A percentile compares a stretch with the other conserved stretches of the same genome.
Conservation (phyloP, 2,797 vertebrate species). For the Takifugu ocellatus region DNA sequence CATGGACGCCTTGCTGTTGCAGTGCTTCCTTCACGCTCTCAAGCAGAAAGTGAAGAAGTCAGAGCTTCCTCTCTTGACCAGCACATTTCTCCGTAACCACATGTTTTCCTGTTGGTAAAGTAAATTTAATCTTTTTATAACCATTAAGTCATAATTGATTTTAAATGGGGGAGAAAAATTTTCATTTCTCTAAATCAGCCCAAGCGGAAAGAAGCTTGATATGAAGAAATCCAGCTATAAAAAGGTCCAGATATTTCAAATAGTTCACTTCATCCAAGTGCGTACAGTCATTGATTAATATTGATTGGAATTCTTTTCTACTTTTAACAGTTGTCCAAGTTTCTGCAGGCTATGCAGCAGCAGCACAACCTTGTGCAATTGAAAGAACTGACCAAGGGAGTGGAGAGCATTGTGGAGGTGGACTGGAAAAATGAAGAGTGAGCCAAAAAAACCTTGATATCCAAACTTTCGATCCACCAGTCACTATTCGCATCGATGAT, state of each 20-base stretch:
- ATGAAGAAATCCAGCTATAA: slow-evolving; percentile 97
- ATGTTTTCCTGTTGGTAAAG: slow-evolving; percentile 93
- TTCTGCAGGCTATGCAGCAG: slow-evolving; percentile 92
- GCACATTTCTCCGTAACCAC: slow-evolving; percentile 89
- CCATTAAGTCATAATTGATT: background rate
- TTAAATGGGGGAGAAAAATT: background rate
- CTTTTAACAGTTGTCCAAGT: slow-evolving; percentile 86
- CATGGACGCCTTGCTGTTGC: slow-evolving; percentile 87
- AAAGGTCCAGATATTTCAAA: slow-evolving; percentile 78
- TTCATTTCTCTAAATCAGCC: slow-evolving; percentile 68
- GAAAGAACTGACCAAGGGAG: slow-evolving; percentile 92
- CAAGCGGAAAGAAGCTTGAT: slow-evolving; percentile 85
- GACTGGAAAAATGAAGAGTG: slow-evolving; percentile 92
- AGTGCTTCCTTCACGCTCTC: slow-evolving; percentile 91
- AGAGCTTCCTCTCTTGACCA: slow-evolving; percentile 92
- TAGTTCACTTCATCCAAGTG: background rate
- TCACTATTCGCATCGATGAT: background rate
- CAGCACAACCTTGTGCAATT: slow-evolving; percentile 84
- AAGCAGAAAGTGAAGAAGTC: slow-evolving; percentile 91
- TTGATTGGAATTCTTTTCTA: background rate
- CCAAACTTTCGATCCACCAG: background rate
- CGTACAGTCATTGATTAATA: background rate
- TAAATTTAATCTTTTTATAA: slow-evolving; percentile 7
- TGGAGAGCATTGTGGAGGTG: slow-evolving; percentile 93
- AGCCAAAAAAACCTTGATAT: slow-evolving; percentile 25